phyloP scores from a whole-genome alignment of 2,113 vertebrate species.

The Esox niger region DNA sequence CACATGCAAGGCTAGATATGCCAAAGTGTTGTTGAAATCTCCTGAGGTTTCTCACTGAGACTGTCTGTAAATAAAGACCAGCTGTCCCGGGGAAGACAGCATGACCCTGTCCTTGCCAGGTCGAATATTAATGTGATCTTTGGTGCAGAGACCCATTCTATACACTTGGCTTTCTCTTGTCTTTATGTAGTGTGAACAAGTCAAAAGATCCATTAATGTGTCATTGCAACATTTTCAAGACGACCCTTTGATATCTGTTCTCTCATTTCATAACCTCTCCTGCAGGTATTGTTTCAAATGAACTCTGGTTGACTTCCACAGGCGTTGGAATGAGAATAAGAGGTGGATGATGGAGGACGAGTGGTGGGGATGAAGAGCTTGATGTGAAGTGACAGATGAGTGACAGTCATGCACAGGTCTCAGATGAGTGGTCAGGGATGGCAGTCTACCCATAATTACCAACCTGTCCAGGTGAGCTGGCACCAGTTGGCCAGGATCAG shows the following conservation, averaged over 20 bases:
- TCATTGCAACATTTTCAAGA: conserved; percentile 28
- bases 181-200: neutral
- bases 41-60: conserved; percentile 30
- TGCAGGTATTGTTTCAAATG: neutral
- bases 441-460: conserved; percentile 43
- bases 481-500: neutral
- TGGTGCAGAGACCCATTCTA: conserved; percentile 1
- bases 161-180: neutral
- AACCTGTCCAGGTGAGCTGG: conserved; percentile 29
- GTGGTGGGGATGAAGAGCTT: conserved; percentile 19
- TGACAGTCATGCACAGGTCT: conserved; percentile 28
- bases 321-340: neutral
- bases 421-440: conserved; percentile 6
- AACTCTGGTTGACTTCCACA: neutral
- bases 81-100: conserved; percentile 5
- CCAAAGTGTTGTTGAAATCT: neutral
- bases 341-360: neutral
- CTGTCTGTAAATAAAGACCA: conserved; percentile 34
- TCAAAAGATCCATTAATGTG: conserved; percentile 14
- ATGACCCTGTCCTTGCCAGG: conserved; percentile 13
- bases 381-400: conserved; percentile 46
- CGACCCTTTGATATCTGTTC: conserved; percentile 20
- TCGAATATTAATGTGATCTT: conserved; percentile 43
- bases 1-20: conserved; percentile 31
- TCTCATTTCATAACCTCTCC: conserved; percentile 21